Conservation (phyloP, 2,888 invertebrate genomes). For the Neoaliturus tenellus region DNA sequence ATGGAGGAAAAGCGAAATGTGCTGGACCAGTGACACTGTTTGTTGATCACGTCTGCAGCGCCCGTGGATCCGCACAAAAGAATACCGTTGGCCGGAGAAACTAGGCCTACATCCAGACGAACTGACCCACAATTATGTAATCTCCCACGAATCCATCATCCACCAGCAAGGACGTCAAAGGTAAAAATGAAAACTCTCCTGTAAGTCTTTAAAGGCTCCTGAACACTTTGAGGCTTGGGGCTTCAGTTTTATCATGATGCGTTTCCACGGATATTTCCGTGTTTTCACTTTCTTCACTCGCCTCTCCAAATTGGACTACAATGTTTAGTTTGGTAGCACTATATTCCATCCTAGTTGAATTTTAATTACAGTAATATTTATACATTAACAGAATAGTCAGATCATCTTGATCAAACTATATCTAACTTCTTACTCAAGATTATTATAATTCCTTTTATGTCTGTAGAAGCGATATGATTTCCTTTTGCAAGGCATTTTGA, state of each 20-base stretch:
- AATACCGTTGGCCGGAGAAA: constrained; percentile 48
- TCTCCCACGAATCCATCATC: constrained; percentile 26
- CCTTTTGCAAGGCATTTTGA: too few species aligned
- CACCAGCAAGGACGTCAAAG: constrained; percentile 4
- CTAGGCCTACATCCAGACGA: constrained; percentile 47
- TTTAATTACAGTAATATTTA: too few species aligned
- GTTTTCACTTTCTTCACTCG: not conserved
- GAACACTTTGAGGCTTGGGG: not conserved
- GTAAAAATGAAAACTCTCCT: constrained; percentile 28
- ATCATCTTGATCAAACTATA: too few species aligned
- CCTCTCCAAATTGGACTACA: too few species aligned
- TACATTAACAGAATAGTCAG: too few species aligned
- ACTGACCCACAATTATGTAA: constrained; percentile 47
- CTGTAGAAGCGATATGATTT: too few species aligned
- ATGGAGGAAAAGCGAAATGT: constrained; percentile 35
- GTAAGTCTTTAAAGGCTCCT: not conserved
- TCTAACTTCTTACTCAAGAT: too few species aligned
- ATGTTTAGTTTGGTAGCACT: too few species aligned
- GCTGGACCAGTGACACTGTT: constrained; percentile 32
- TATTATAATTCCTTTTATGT: too few species aligned
- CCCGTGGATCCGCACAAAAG: constrained; percentile 27
- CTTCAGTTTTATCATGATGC: not conserved
- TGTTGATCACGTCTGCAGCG: constrained; percentile 1
- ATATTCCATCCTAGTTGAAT: too few species aligned
- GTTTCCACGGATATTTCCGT: too few species aligned